Evolutionary conservation across 2,113 vertebrate genomes (phyloP).

Genomic region (Pantherophis guttatus): DNA sequence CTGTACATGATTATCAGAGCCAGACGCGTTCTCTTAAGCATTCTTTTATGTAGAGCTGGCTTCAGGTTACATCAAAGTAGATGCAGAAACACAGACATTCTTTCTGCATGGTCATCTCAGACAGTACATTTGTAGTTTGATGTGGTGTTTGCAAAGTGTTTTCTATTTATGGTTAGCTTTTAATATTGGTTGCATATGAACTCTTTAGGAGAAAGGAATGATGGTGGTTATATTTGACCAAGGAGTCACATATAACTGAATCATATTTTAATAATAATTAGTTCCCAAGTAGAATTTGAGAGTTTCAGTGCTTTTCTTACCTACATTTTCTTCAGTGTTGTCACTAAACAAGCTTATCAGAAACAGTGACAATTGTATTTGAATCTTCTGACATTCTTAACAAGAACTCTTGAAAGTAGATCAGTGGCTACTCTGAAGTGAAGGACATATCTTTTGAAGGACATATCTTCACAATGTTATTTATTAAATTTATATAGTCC

Average conservation of each 20-base stretch:
- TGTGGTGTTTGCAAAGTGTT: conserved; percentile 23
- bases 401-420: neutral
- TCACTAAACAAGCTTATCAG: neutral
- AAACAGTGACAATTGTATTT: neutral
- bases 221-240: neutral
- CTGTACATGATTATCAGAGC: neutral
- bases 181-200: neutral
- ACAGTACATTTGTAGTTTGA: conserved; percentile 12
- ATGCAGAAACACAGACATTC: neutral
- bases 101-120: accelerated
- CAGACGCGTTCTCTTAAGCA: neutral
- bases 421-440: neutral
- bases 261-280: neutral
- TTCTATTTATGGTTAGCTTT: conserved; percentile 36
- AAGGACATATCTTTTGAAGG: neutral
- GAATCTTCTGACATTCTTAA: neutral
- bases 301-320: neutral
- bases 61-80: conserved; percentile 24
- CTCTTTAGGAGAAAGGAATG: neutral
- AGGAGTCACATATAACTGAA: neutral
- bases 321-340: neutral
- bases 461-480: neutral
- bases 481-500: neutral
- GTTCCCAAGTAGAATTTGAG: neutral
- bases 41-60: conserved; percentile 14